Conservation (phyloP, 2,113 vertebrate species). For the Condylura cristata region DNA sequence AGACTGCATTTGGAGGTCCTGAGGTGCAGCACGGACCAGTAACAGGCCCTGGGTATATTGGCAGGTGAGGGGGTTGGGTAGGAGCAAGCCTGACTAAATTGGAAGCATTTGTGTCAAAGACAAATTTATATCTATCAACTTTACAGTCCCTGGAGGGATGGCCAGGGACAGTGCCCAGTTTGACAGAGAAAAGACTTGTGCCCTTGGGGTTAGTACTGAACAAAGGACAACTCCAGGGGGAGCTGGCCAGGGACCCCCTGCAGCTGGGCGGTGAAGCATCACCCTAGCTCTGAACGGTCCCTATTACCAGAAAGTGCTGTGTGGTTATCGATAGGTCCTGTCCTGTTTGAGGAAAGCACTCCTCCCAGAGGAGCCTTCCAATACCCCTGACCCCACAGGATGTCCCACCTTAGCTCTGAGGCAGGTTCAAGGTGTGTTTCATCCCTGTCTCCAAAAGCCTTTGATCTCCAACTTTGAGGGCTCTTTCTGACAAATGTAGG, state of each 20-base stretch:
- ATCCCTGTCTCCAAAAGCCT: background rate
- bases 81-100: background rate
- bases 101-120: background rate
- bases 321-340: background rate
- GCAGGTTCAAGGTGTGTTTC: background rate
- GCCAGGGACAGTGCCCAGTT: background rate
- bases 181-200: background rate
- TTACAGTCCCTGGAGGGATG: background rate
- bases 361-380: background rate
- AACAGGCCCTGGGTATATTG: no score
- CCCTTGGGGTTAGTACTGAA: background rate
- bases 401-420: background rate
- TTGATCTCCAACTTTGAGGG: background rate
- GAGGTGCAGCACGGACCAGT: background rate
- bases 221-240: background rate
- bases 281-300: fast-evolving
- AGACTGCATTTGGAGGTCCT: background rate
- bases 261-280: background rate
- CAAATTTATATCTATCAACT: background rate
- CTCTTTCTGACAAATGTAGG: constrained; percentile 55
- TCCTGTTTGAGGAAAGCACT: background rate
- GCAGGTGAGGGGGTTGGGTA: fast-evolving
- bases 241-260: background rate
- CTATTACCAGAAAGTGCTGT: background rate
- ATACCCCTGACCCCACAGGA: background rate